phyloP scores from a whole-genome alignment of 2,888 invertebrate genomes.

The Drosophila demipolita region DNA sequence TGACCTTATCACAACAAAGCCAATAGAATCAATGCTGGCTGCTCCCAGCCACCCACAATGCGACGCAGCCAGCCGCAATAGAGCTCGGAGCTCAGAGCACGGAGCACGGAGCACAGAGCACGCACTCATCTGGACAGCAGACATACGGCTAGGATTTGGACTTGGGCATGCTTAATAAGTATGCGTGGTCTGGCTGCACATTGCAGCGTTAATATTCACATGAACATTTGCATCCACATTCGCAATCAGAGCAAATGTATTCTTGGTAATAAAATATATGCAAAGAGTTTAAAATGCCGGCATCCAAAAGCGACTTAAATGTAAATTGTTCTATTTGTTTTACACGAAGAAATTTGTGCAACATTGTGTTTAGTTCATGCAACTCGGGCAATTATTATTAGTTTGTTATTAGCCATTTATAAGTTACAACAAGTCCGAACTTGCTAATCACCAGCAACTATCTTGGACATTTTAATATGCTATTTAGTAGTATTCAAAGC shows the following conservation, averaged over 20 bases:
- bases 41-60: constrained; percentile 16
- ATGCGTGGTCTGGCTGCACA: constrained; percentile 26
- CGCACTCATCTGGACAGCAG: constrained; percentile 31
- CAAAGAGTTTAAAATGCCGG: constrained; percentile 55
- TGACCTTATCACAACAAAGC: constrained; percentile 77
- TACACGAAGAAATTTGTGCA: constrained; percentile 14
- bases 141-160: constrained; percentile 2
- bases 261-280: constrained; percentile 72
- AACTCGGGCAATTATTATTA: constrained; percentile 30
- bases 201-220: constrained; percentile 9
- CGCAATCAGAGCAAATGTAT: constrained; percentile 44
- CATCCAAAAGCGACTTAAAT: constrained; percentile 46
- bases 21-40: constrained; percentile 74
- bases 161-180: constrained; percentile 27
- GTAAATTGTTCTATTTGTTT: constrained; percentile 44
- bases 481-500: neutral
- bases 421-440: neutral
- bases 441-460: neutral
- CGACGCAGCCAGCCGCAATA: constrained; percentile 34
- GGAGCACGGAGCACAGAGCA: neutral
- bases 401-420: constrained; percentile 10
- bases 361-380: constrained; percentile 17
- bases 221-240: constrained; percentile 18
- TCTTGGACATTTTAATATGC: neutral
- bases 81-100: neutral